Conservation (phyloP, 2,888 invertebrate species). For the Saturnia japonica region DNA sequence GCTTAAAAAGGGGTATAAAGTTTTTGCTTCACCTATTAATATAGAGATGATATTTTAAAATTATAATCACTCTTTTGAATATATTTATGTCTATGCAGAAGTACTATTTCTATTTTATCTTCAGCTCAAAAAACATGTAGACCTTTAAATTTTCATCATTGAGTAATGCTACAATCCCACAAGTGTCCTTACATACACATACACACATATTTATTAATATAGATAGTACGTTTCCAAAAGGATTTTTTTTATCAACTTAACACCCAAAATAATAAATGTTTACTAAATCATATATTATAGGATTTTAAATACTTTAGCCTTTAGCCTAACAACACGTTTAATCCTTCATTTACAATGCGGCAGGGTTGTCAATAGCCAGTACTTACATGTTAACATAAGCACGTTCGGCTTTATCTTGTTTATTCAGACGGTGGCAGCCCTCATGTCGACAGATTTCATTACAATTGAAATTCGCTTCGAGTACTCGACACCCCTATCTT, state of each 20-base stretch:
- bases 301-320: neutral
- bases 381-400: conserved; percentile 39
- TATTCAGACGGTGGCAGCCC: conserved; percentile 58
- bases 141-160: no score
- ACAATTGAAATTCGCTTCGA: conserved; percentile 63
- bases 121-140: no score
- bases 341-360: conserved; percentile 33
- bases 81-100: no score
- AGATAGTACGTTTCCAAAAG: no score
- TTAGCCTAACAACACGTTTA: conserved; percentile 31
- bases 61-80: no score
- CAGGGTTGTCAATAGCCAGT: conserved; percentile 58
- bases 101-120: no score
- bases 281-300: neutral
- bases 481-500: conserved; percentile 4
- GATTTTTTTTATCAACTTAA: neutral
- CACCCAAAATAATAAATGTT: neutral
- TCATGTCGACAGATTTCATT: conserved; percentile 66
- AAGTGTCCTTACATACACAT: no score
- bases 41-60: no score
- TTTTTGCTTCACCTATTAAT: no score
- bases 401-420: conserved; percentile 64
- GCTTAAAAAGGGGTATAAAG: no score
- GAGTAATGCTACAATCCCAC: no score
- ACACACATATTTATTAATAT: no score